Base-by-base conservation (phyloP, 1,140 invertebrate species). In the Lycorma delicatula region DNA sequence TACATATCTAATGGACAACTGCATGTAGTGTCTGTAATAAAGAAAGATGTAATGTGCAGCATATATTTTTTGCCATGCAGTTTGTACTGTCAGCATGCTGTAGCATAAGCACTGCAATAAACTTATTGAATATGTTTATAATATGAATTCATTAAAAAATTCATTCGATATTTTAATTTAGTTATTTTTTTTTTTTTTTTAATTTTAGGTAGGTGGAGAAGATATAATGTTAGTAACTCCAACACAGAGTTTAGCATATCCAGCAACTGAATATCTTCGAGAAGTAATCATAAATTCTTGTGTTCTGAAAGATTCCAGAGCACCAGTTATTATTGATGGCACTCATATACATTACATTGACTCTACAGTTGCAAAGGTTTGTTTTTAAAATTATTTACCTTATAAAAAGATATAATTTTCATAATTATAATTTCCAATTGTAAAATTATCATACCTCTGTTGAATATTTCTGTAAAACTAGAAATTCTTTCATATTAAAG, bases 191-290 rank as follows among this genome's bases (percentile, higher is more conserved):
- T 48, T 52, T 28, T 58, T 38, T 55, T 38, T n/a, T 56, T 52
- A 47, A 44, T 44, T 44, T 27, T 48, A 65, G 69, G 65, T 64
- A 18, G 55, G 56, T 12, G 58, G 53, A 28, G 49, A 61, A 41
- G 64, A 70, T 34, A 64, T 73, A 16, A 65, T 78, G 18, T 69
- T 83, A 25, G 74, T 86, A 16, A 74, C 74, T 31, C 80, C 83
- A 16, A 77, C 78, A 58, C 77, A 80, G 61, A 81, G 79, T 16
- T 66, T 87, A 31, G 77, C 79, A 55, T 87, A 83, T 66, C 82
- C 84, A 1, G 77, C 81, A 1, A 77, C 82, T 13, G 84, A 85
- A 66, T 83, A 82, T 66, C 56, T 86, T 1, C 70, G 80, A 54
- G 74, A 80, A 46, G 70, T 67, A 48, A 60, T 64, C 34, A 60